Conservation (phyloP, 2,888 invertebrate species). For the Tachystola acroxantha region DNA sequence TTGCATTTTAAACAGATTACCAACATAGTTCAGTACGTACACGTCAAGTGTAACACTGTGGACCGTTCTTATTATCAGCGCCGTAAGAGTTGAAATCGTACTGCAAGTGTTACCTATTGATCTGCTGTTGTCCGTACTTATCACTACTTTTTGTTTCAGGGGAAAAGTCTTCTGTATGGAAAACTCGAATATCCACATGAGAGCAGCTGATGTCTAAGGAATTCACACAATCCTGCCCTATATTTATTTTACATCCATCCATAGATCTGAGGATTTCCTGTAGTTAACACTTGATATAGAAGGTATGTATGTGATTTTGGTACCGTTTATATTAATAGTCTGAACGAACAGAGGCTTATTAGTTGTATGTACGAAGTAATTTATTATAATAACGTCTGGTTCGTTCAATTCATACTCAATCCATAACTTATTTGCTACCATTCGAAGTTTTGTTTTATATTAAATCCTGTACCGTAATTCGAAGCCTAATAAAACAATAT, state of each 20-base stretch:
- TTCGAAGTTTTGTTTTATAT: too few relatives aligned
- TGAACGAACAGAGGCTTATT: slow-evolving; percentile 18
- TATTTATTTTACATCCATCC: slow-evolving; percentile 42
- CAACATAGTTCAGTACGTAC: too few relatives aligned
- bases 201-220: slow-evolving; percentile 33
- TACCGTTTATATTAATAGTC: not conserved
- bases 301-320: slow-evolving; percentile 8
- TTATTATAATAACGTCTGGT: not conserved
- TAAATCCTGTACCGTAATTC: too few relatives aligned
- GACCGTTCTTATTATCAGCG: too few relatives aligned
- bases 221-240: slow-evolving; percentile 30
- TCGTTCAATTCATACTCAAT: not conserved
- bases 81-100: too few relatives aligned
- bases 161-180: slow-evolving; percentile 69
- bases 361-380: slow-evolving; percentile 1
- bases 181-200: slow-evolving; percentile 76
- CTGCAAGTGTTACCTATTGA: too few relatives aligned
- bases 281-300: slow-evolving; percentile 40
- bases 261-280: slow-evolving; percentile 58
- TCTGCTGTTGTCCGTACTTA: too few relatives aligned
- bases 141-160: slow-evolving; percentile 46
- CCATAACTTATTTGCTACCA: not conserved
- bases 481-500: too few relatives aligned
- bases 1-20: slow-evolving; percentile 4
- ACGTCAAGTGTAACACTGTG: too few relatives aligned